Evolutionary conservation across 1,140 invertebrate species (phyloP), one percentile per base, ranked within the genome.

Genomic region (Leptinotarsa defecta): DNA sequence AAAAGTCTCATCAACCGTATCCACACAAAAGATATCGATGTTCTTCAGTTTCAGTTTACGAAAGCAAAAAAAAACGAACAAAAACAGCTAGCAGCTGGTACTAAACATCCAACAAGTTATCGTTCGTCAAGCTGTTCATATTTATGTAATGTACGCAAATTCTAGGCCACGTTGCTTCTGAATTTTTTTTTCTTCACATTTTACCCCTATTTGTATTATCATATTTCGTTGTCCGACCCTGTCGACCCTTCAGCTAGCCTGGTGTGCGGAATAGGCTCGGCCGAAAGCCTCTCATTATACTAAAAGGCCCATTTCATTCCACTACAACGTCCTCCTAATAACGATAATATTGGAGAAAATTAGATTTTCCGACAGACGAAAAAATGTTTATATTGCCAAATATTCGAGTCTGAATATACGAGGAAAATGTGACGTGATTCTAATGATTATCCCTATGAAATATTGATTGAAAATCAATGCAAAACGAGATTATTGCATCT

Each of bases 211-310:
- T 68, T 68, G n/a, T 68, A 43, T 68, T 15, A 17, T 68, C 67
- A n/a, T 4, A 57, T 68, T 68, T 68, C 19, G 43, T 43, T 68
- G 13, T 68, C 43, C 43, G 17, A 19, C 24, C 27, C 67, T 43
- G 24, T 34, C 34, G 8, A 43, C 24, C 67, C 67, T 34, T 13
- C 34, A 19, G 24, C 43, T 34, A 15, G 43, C 72, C 72, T 65
- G 72, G 62, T 52, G 72, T 48, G 72, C 27, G 49, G 19, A 24
- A 65, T 73, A 73, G 72, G 72, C 72, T 73, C 43, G 27, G 71
- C 77, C 77, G 72, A 76, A 71, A 72, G 76, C 71, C 74, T 68
- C 77, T 78, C 77, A 78, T 78, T 78, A 78, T 78, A 75, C 77
- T 78, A 78, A 78, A 78, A 78, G 77, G 77, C 74, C 77, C 67